phyloP scores from a whole-genome alignment of 2,888 invertebrate genomes.

The Neria commutata region DNA sequence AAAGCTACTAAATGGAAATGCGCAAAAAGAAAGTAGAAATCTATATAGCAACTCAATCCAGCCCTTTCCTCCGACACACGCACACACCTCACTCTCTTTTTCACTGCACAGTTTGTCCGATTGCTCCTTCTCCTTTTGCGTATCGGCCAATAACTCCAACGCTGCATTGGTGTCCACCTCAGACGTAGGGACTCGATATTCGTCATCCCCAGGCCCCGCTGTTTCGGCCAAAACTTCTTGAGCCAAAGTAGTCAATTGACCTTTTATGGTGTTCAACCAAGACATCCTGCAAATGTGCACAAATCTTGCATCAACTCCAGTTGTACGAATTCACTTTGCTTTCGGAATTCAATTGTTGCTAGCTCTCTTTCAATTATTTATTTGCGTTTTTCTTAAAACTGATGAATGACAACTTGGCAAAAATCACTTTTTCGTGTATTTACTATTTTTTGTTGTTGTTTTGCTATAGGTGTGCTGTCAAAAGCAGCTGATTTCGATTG shows the following conservation, averaged over 20 bases:
- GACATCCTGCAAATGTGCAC: constrained; percentile 64
- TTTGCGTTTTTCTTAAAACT: constrained; percentile 41
- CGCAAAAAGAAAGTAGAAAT: too few species aligned
- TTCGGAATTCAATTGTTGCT: constrained; percentile 16
- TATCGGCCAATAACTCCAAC: constrained; percentile 47
- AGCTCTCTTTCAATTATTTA: constrained; percentile 21
- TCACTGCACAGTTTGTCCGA: constrained; percentile 66
- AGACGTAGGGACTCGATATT: constrained; percentile 40
- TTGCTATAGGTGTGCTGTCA: constrained; percentile 25
- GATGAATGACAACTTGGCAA: constrained; percentile 44
- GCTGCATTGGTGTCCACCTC: constrained; percentile 37
- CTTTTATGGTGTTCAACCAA: constrained; percentile 75
- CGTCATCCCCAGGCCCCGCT: constrained; percentile 62
- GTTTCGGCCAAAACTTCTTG: constrained; percentile 86
- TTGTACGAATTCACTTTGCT: background rate
- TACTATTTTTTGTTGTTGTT: constrained; percentile 28
- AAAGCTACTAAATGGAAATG: too few species aligned
- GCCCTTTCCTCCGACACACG: background rate
- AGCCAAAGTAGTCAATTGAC: constrained; percentile 86
- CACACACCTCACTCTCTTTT: constrained; percentile 69
- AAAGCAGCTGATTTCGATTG: constrained; percentile 31
- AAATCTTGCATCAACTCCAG: constrained; percentile 1
- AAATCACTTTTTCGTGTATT: constrained; percentile 21
- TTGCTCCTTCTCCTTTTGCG: constrained; percentile 62
- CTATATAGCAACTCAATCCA: too few species aligned